Conservation (phyloP, 2,888 invertebrate species). For the Melanophora roralis region DNA sequence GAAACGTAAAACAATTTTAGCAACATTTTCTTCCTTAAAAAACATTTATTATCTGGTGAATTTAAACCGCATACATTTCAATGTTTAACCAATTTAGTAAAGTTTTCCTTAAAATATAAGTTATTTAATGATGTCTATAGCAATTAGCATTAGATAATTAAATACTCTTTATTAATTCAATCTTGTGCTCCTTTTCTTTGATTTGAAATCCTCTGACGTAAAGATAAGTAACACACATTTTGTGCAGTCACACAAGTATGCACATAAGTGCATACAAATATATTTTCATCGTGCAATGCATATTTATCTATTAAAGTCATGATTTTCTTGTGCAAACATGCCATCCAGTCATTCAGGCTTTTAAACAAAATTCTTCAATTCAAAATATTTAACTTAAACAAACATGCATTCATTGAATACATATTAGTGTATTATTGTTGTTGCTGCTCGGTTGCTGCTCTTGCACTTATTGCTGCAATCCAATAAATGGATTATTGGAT, state of each 20-base stretch:
- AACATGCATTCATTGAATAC: slow-evolving; percentile 36
- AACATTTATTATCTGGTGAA: too few species aligned
- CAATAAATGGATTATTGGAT: slow-evolving; percentile 47
- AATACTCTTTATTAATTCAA: slow-evolving; percentile 48
- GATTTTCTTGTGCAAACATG: slow-evolving; percentile 31
- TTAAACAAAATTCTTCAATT: slow-evolving; percentile 6
- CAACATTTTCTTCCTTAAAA: too few species aligned
- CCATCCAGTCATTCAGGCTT: neutral
- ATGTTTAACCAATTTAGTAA: slow-evolving; percentile 24
- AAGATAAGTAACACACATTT: slow-evolving; percentile 6
- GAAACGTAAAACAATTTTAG: too few species aligned
- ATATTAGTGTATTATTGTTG: neutral
- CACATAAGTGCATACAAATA: slow-evolving; percentile 14
- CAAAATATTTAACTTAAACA: slow-evolving; percentile 7
- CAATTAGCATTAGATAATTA: slow-evolving; percentile 52
- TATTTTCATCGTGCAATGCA: neutral
- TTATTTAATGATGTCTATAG: slow-evolving; percentile 50
- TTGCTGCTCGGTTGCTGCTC: neutral
- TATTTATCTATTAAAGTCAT: slow-evolving; percentile 33
- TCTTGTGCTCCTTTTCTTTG: neutral
- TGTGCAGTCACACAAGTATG: neutral
- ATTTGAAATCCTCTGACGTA: neutral
- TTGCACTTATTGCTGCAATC: slow-evolving; percentile 11
- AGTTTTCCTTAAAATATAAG: slow-evolving; percentile 3
- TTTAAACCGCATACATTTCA: slow-evolving; percentile 31